phyloP scores from a whole-genome alignment of 2,797 vertebrate species.

The Picus viridis region DNA sequence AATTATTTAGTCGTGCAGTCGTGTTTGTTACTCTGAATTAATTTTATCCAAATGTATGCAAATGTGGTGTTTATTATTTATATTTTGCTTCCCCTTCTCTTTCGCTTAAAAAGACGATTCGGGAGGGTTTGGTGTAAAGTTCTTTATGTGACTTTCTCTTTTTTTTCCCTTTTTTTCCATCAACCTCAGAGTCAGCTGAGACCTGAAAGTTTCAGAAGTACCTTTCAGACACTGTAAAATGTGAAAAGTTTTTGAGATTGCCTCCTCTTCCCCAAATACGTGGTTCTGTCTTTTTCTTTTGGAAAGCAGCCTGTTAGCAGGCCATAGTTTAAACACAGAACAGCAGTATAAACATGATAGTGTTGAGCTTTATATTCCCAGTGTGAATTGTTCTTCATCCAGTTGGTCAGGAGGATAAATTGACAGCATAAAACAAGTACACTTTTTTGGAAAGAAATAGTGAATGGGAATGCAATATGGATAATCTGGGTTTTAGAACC shows the following conservation, averaged over 20 bases:
- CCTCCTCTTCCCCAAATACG: neutral
- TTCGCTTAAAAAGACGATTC: neutral
- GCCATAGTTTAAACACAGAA: neutral
- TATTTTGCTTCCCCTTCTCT: neutral
- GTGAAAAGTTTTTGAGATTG: neutral
- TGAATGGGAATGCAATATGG: neutral
- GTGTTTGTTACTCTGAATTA: constrained; percentile 10
- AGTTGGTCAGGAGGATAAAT: neutral
- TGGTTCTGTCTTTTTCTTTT: neutral
- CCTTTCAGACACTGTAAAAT: neutral
- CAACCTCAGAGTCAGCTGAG: neutral
- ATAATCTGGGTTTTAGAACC: neutral
- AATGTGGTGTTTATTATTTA: neutral
- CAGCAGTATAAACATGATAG: neutral
- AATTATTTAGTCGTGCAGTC: neutral
- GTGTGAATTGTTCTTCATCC: neutral
- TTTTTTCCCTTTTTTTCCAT: neutral
- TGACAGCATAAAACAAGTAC: neutral
- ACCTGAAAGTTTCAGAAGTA: neutral
- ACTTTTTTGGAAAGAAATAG: neutral
- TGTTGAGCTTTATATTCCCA: neutral
- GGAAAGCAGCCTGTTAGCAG: neutral
- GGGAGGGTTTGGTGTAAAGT: neutral
- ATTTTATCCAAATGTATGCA: neutral
- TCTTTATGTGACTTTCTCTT: neutral